Evolutionary conservation across 1,140 invertebrate species (phyloP).

Genomic region (Polypedilum pembai): DNA sequence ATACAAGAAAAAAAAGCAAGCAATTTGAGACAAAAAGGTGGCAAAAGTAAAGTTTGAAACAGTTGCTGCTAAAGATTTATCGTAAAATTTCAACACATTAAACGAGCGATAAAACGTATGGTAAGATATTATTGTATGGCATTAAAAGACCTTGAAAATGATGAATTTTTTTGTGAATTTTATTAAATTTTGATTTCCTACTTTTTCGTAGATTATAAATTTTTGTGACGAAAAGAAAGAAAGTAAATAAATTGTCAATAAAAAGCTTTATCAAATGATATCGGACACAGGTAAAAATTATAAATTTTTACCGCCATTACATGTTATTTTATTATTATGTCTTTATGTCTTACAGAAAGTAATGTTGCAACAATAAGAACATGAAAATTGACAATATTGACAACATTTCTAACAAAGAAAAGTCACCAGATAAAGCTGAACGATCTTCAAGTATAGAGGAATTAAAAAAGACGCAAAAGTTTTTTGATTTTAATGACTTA

Average conservation of each 20-base stretch:
- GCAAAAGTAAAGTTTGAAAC: neutral
- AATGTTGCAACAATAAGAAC: neutral
- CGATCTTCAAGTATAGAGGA: neutral
- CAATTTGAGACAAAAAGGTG: neutral
- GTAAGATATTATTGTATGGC: neutral
- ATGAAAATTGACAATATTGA: conserved; percentile 25
- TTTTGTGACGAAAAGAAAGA: too few relatives aligned
- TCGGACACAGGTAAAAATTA: neutral
- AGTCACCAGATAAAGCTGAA: conserved; percentile 20
- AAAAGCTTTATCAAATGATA: neutral
- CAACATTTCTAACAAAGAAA: neutral
- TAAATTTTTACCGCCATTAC: neutral
- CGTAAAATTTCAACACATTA: too few relatives aligned
- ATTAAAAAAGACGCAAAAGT: neutral
- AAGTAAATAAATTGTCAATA: too few relatives aligned
- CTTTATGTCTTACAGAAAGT: neutral
- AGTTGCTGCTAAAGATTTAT: neutral
- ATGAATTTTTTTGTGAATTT: neutral
- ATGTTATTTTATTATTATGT: neutral
- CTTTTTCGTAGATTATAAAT: neutral
- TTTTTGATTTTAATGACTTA: neutral
- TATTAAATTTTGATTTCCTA: neutral
- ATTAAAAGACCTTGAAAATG: neutral
- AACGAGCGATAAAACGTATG: neutral
- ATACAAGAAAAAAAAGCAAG: neutral